Percentiles rank a stretch among this genome's conserved stretches.
Conservation (phyloP, 2,888 invertebrate species). For the Drosophila mulleri region DNA sequence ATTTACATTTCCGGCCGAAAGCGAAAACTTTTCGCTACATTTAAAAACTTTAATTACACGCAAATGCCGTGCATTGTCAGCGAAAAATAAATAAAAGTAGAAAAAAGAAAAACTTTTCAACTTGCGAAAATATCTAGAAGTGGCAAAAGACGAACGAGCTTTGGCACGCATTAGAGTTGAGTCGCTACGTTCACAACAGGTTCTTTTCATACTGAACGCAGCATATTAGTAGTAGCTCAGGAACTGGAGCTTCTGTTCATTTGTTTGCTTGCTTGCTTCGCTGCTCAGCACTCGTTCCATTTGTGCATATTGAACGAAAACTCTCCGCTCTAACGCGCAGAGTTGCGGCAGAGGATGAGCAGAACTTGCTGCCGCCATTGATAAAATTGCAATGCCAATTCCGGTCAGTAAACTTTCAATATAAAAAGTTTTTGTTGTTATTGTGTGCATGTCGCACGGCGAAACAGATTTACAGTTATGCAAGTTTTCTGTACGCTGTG, state of each 20-base stretch:
- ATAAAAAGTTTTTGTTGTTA: slow-evolving; percentile 46
- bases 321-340: neutral
- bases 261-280: neutral
- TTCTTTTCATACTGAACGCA: neutral
- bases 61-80: slow-evolving; percentile 48
- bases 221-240: no score
- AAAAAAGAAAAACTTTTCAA: slow-evolving; percentile 16
- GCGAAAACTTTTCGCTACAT: slow-evolving; percentile 51
- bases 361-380: slow-evolving; percentile 48
- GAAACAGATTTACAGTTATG: slow-evolving; percentile 53
- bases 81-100: slow-evolving; percentile 9
- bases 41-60: slow-evolving; percentile 69
- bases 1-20: slow-evolving; percentile 38
- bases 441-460: slow-evolving; percentile 21
- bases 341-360: neutral
- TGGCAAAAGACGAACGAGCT: slow-evolving; percentile 1
- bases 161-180: slow-evolving; percentile 1
- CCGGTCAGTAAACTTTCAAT: slow-evolving; percentile 77
- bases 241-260: neutral
- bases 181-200: neutral
- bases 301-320: neutral
- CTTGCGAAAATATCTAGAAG: slow-evolving; percentile 6
- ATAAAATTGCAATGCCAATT: slow-evolving; percentile 79
- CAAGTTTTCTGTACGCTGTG: slow-evolving; percentile 26
- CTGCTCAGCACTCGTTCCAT: neutral